phyloP scores from a whole-genome alignment of 2,113 vertebrate species.

The Merops nubicus region DNA sequence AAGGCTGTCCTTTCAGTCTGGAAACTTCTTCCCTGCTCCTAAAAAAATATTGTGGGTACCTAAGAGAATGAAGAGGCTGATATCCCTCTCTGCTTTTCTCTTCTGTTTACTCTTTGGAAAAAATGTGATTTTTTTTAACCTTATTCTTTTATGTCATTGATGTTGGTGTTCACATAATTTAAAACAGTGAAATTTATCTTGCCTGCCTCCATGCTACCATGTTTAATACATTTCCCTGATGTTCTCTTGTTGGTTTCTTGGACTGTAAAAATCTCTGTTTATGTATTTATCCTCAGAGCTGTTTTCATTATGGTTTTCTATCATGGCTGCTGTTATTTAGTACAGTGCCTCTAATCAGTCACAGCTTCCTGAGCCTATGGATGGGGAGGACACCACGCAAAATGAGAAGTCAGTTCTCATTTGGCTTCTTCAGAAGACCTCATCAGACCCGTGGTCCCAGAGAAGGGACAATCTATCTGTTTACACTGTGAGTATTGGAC shows the following conservation, averaged over 20 bases:
- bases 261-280: background rate
- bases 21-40: background rate
- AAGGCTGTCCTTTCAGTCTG: background rate
- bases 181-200: background rate
- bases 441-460: background rate
- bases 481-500: background rate
- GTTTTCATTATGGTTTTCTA: background rate
- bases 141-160: background rate
- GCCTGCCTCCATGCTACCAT: background rate
- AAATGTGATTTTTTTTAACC: background rate
- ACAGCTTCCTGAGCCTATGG: background rate
- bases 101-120: background rate
- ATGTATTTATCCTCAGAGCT: background rate
- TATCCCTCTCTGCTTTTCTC: background rate
- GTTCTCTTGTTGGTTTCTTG: background rate
- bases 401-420: background rate
- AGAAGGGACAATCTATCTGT: background rate
- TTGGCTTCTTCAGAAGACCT: background rate
- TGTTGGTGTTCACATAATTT: background rate
- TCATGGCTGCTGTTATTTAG: background rate
- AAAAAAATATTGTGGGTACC: background rate
- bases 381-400: background rate
- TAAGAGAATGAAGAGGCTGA: accelerated
- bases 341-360: background rate
- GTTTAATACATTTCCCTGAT: background rate